Conservation (phyloP, 2,888 invertebrate genomes). For the Scrobipalpa costella region DNA sequence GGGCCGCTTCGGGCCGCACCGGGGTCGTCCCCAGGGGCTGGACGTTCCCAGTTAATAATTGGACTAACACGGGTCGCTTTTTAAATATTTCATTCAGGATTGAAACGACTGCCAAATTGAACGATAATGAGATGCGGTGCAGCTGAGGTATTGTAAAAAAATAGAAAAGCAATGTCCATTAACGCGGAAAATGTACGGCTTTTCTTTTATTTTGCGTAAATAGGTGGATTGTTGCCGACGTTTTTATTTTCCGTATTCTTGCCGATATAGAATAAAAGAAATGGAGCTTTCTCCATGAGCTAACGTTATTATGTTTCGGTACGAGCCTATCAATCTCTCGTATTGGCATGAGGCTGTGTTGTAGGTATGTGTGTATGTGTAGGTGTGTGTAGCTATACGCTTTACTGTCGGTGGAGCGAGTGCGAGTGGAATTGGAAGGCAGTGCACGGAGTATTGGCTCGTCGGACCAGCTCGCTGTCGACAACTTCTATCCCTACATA, state of each 20-base stretch:
- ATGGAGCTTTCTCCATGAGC: conserved; percentile 12
- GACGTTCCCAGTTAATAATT: conserved; percentile 21
- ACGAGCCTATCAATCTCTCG: conserved; percentile 17
- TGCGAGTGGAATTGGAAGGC: conserved; percentile 10
- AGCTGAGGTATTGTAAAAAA: conserved; percentile 1
- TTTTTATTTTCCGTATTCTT: not conserved
- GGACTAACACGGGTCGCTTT: conserved; percentile 20
- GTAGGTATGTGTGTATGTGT: conserved; percentile 2
- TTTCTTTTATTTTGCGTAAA: too few species aligned
- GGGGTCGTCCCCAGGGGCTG: conserved; percentile 12
- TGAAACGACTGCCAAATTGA: conserved; percentile 17
- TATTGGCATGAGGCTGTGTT: conserved; percentile 14
- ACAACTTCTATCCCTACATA: conserved; percentile 1
- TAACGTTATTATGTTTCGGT: conserved; percentile 19
- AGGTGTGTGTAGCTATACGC: not conserved
- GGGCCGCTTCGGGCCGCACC: not conserved
- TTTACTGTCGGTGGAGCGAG: not conserved
- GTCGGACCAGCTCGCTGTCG: conserved; percentile 14
- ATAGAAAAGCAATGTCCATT: not conserved
- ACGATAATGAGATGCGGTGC: conserved; percentile 10
- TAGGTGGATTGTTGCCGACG: not conserved
- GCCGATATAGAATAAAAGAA: not conserved
- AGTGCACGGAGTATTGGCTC: conserved; percentile 8
- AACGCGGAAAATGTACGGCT: too few species aligned
- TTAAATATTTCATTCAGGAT: conserved; percentile 18